phyloP scores from a whole-genome alignment of 1,140 invertebrate genomes.

The Macrostomum lignano region DNA sequence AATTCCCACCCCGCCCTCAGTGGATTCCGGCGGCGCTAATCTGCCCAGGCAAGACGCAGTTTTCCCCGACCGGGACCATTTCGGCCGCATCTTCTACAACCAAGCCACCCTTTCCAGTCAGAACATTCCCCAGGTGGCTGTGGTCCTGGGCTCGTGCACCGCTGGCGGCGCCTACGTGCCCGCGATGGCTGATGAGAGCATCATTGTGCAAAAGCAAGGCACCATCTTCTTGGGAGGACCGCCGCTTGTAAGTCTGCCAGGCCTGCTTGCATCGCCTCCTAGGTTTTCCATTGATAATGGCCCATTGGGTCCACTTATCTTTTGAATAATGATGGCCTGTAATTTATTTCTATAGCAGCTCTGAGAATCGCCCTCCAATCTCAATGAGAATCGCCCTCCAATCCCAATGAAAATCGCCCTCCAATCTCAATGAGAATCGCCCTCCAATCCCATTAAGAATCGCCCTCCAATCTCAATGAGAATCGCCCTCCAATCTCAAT shows the following conservation, averaged over 20 bases:
- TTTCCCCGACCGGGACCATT: slow-evolving; percentile 77
- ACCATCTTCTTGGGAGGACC: slow-evolving; percentile 91
- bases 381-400: too few species aligned
- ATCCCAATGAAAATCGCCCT: too few species aligned
- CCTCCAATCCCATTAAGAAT: too few species aligned
- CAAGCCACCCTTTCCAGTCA: slow-evolving; percentile 74
- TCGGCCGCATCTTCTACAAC: slow-evolving; percentile 90
- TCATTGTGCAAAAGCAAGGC: slow-evolving; percentile 73
- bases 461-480: too few species aligned
- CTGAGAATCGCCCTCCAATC: too few species aligned
- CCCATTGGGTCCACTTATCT: too few species aligned
- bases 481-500: too few species aligned
- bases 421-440: too few species aligned
- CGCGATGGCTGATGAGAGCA: slow-evolving; percentile 82
- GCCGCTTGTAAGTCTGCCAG: slow-evolving; percentile 38
- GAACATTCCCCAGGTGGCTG: slow-evolving; percentile 74
- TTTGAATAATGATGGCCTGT: too few species aligned
- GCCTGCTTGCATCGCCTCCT: too few species aligned
- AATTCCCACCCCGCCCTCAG: slow-evolving; percentile 21
- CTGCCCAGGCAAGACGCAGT: slow-evolving; percentile 67
- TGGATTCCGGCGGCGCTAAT: slow-evolving; percentile 95
- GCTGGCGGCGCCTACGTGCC: slow-evolving; percentile 92
- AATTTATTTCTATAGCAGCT: too few species aligned
- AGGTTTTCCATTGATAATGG: too few species aligned
- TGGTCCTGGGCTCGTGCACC: slow-evolving; percentile 93